phyloP scores from a whole-genome alignment of 2,888 invertebrate species.

The Pollenia amentaria region DNA sequence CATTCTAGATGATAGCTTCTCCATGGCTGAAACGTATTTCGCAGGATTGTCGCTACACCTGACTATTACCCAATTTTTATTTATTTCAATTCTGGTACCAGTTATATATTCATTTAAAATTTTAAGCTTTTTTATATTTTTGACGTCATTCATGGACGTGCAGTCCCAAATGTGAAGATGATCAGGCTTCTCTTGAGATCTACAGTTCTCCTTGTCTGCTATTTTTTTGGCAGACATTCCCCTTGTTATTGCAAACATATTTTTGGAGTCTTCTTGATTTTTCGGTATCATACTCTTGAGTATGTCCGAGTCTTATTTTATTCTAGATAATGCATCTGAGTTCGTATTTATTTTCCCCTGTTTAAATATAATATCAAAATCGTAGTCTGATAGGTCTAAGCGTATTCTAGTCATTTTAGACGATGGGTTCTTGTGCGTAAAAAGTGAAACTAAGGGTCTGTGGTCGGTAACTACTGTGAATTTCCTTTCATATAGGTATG shows the following conservation, averaged over 20 bases:
- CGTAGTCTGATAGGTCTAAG: slow-evolving; percentile 74
- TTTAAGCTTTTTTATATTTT: no score
- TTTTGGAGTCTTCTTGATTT: slow-evolving; percentile 7
- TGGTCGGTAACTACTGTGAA: neutral
- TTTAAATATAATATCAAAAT: slow-evolving; percentile 71
- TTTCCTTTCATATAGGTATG: neutral
- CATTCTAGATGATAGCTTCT: no score
- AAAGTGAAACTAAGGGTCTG: slow-evolving; percentile 31
- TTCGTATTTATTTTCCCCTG: slow-evolving; percentile 7
- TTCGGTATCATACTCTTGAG: slow-evolving; percentile 1
- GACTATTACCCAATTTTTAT: no score
- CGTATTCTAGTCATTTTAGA: slow-evolving; percentile 5
- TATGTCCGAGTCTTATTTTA: slow-evolving; percentile 3
- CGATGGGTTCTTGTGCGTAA: slow-evolving; percentile 59
- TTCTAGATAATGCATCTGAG: slow-evolving; percentile 9
- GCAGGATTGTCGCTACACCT: no score
- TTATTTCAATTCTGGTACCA: no score
- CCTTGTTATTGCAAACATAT: neutral
- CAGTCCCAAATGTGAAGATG: no score
- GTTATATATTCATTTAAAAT: no score
- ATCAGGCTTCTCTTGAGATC: no score
- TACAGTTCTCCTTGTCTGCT: no score
- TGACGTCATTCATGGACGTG: no score
- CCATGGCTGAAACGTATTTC: no score
- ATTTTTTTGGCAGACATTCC: slow-evolving; percentile 9